phyloP scores from a whole-genome alignment of 1,140 invertebrate species.

The Neomicropteryx cornuta region DNA sequence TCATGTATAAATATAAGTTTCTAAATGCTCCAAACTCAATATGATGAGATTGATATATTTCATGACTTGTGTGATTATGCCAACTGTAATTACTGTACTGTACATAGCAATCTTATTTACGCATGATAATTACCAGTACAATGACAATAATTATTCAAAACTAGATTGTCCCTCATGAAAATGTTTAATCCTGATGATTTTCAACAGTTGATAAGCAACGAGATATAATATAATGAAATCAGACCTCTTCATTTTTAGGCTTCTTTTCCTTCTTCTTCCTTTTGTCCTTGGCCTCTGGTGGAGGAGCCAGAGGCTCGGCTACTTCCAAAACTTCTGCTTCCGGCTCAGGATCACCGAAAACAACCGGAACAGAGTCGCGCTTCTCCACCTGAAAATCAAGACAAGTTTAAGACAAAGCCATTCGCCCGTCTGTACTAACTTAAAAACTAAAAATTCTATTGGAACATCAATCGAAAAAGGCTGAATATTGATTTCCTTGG shows the following conservation, averaged over 20 bases:
- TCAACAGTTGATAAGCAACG: no score
- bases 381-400: slow-evolving; percentile 24
- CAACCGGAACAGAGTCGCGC: slow-evolving; percentile 20
- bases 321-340: slow-evolving; percentile 22
- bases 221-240: slow-evolving; percentile 5
- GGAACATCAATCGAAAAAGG: slow-evolving; percentile 3
- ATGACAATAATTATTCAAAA: slow-evolving; percentile 14
- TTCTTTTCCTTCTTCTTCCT: slow-evolving; percentile 36
- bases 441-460: neutral
- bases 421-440: neutral
- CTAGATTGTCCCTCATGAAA: no score
- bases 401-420: neutral
- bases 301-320: slow-evolving; percentile 16
- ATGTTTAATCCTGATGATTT: no score
- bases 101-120: no score
- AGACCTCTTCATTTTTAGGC: slow-evolving; percentile 30
- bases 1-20: no score
- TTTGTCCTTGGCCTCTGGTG: slow-evolving; percentile 35
- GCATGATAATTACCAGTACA: no score
- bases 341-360: slow-evolving; percentile 9
- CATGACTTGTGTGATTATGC: no score
- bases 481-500: no score
- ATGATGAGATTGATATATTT: no score
- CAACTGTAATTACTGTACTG: no score
- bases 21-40: no score